Evolutionary conservation across 2,797 vertebrate genomes (phyloP).

Genomic region (Karalla daura): DNA sequence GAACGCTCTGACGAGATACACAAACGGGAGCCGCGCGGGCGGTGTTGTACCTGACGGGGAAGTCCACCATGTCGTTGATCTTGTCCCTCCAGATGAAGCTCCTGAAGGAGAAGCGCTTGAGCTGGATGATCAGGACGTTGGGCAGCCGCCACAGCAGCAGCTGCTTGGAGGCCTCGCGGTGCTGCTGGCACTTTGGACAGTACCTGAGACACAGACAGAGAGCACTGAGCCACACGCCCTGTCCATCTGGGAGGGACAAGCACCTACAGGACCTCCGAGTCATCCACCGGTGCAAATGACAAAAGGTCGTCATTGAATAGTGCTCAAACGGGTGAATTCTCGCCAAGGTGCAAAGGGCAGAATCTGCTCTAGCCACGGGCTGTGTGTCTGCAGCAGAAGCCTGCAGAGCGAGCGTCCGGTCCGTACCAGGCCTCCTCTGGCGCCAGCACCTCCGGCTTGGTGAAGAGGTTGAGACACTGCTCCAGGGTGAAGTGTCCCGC

Average conservation of each 20-base stretch:
- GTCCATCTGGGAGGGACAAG: not conserved
- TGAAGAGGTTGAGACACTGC: conserved; percentile 99
- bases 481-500: conserved; percentile 98
- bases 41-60: conserved; percentile 90
- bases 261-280: not conserved
- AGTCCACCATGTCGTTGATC: conserved; percentile 99
- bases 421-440: conserved; percentile 97
- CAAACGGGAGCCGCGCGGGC: too few species aligned
- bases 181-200: conserved; percentile 98
- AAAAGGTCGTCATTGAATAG: too few species aligned
- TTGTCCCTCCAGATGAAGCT: conserved; percentile 99
- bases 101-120: conserved; percentile 98
- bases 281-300: too few species aligned
- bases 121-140: conserved; percentile 97
- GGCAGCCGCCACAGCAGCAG: conserved; percentile 97
- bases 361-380: too few species aligned
- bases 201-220: conserved; percentile 83
- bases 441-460: conserved; percentile 96
- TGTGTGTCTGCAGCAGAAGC: not conserved
- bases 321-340: too few species aligned
- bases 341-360: too few species aligned
- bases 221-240: not conserved
- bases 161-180: conserved; percentile 97
- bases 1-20: too few species aligned
- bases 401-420: not conserved